A percentile compares a stretch with the other conserved stretches of the same genome.
Conservation (phyloP, 2,888 invertebrate genomes). For the Stegana nigrithorax region DNA sequence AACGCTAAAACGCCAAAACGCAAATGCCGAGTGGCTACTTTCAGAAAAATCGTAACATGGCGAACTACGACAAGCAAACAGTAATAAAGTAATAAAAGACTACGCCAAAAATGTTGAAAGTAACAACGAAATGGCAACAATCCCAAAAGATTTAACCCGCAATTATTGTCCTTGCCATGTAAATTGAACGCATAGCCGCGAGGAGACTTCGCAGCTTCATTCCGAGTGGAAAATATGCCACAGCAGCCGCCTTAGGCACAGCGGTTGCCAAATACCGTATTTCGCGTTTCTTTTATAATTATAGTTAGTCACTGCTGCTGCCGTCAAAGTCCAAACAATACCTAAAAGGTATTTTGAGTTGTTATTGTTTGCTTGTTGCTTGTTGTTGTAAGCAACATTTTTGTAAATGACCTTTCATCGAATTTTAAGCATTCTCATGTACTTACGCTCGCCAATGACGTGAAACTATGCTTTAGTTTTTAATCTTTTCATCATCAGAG, state of each 20-base stretch:
- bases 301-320: neutral
- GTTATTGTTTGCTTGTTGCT: neutral
- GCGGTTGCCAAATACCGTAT: neutral
- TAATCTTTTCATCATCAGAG: too few relatives aligned
- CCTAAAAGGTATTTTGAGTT: neutral
- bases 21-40: neutral
- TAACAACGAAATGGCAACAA: neutral
- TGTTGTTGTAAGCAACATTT: too few relatives aligned
- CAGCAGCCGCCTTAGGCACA: neutral
- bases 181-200: neutral
- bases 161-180: slow-evolving; percentile 3
- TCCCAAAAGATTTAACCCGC: neutral
- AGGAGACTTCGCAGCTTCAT: neutral
- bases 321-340: neutral
- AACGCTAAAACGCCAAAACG: neutral
- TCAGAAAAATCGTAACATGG: neutral
- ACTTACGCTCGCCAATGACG: too few relatives aligned
- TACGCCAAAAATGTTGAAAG: neutral
- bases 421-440: too few relatives aligned
- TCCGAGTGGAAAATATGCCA: neutral
- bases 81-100: neutral
- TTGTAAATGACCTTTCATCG: too few relatives aligned
- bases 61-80: neutral
- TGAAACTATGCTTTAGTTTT: too few relatives aligned
- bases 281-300: neutral